Evolutionary conservation across 2,113 vertebrate genomes (phyloP).

Genomic region (Oreotragus oreotragus): DNA sequence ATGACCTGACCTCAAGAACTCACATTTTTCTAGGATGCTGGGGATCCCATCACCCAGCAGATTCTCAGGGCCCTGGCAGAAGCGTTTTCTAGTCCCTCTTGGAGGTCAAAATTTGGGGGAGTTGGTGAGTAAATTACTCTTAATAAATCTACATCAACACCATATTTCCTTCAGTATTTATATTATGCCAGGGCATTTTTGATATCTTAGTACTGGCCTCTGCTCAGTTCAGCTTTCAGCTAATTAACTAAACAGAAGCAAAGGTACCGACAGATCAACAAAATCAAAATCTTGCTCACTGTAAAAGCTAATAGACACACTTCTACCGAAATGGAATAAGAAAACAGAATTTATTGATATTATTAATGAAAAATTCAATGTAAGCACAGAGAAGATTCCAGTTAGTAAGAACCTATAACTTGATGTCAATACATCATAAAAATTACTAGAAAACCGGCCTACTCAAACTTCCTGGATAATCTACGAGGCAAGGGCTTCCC

Average conservation of each 20-base stretch:
- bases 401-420: not conserved
- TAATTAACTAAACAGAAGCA: not conserved
- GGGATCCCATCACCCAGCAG: not conserved
- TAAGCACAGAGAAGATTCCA: not conserved
- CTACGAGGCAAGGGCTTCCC: not conserved
- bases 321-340: not conserved
- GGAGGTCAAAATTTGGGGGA: not conserved
- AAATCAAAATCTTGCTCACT: not conserved
- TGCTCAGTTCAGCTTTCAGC: not conserved
- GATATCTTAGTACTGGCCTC: not conserved
- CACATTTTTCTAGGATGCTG: not conserved
- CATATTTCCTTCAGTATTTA: not conserved
- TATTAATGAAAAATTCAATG: not conserved
- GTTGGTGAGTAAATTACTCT: not conserved
- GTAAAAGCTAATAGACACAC: not conserved
- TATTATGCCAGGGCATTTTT: not conserved
- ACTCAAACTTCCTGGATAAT: not conserved
- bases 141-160: not conserved
- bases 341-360: not conserved
- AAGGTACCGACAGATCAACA: not conserved
- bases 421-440: not conserved
- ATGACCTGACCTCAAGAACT: not conserved
- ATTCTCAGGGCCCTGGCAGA: not conserved
- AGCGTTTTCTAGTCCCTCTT: not conserved
- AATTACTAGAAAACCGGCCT: not conserved